Percentiles rank a stretch among this genome's conserved stretches.
Evolutionary conservation across 2,113 vertebrate genomes (phyloP).

Genomic region (Scytalopus superciliaris): DNA sequence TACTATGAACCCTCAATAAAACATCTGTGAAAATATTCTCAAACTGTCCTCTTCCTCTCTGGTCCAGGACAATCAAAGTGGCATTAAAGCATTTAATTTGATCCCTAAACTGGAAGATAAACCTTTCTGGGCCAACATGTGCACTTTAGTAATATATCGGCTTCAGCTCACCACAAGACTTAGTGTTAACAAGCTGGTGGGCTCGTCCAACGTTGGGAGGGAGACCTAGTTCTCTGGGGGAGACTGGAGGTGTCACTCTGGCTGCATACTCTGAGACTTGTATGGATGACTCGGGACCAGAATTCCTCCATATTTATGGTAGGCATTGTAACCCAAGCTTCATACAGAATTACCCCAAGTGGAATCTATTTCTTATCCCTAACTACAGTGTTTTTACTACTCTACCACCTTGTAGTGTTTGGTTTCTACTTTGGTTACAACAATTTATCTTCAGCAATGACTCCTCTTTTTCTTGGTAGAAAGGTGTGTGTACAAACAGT

Average conservation of each 20-base stretch:
- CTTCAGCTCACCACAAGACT: neutral
- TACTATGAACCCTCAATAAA: neutral
- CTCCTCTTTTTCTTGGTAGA: neutral
- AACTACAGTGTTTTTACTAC: neutral
- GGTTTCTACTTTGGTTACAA: neutral
- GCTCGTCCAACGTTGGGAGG: fast-evolving
- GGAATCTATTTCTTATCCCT: neutral
- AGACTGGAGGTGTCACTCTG: neutral
- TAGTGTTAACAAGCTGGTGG: neutral
- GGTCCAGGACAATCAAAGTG: neutral
- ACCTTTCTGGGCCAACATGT: neutral
- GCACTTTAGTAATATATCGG: neutral
- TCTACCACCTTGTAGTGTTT: fast-evolving
- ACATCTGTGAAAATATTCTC: neutral
- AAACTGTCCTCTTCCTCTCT: neutral
- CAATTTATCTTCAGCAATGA: neutral
- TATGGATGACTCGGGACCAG: fast-evolving
- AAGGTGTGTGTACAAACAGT: neutral
- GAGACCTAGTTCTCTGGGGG: neutral
- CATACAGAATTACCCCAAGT: neutral
- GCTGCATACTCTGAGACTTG: neutral
- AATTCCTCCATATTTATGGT: neutral
- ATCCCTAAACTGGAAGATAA: neutral
- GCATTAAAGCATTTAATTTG: neutral
- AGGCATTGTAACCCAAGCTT: neutral